Evolutionary conservation across 1,140 invertebrate species (phyloP), one percentile per base, ranked within the genome.

Genomic region (Caenorhabditis elegans): DNA sequence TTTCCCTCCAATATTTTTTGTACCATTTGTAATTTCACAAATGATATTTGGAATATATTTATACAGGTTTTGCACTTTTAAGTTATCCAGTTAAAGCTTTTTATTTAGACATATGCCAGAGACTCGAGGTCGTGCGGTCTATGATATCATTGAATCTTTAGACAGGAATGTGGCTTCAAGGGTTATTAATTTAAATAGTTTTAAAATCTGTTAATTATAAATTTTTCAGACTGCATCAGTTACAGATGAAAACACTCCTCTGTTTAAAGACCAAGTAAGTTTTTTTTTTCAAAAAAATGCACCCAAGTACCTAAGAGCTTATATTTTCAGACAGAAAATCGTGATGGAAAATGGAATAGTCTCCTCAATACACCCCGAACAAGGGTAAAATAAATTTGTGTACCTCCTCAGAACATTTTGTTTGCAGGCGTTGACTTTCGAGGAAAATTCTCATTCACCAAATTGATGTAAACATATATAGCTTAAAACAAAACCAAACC

Each of bases 31-130:
- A 0, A 13, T 39, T 1, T 39, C 60, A 6, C 34, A 70, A 43
- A 11, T 70, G 1, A n/a, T 70, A 2, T 70, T 39, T 70, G 60
- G 60, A 17, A 11, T 22, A 1, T 70, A 39, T 22, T 22, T 70
- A 11, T 70, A 70, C 34, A 70, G n/a, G 60, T 70, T 26, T 53
- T 19, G 4, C 26, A 24, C 19, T 1, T 26, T 24, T 10, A n/a
- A n/a, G n/a, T n/a, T n/a, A n/a, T n/a, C n/a, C n/a, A n/a, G n/a
- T n/a, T n/a, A n/a, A n/a, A n/a, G n/a, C n/a, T n/a, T n/a, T n/a
- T n/a, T n/a, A n/a, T 70, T 10, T 34, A 70, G 60, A 15, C 19
- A 70, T 39, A 70, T 70, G 60, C 60, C 60, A 22, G 60, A 70
- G 43, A 70, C 60, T 1, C n/a, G 13, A 22, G 34, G 34, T 17